A percentile compares a stretch with the other conserved stretches of the same genome.
These are phyloP conservation scores for Polymixis flavicincta DNA, from an alignment of 2,888 invertebrate species.

Conservation along the genomic window DNA sequence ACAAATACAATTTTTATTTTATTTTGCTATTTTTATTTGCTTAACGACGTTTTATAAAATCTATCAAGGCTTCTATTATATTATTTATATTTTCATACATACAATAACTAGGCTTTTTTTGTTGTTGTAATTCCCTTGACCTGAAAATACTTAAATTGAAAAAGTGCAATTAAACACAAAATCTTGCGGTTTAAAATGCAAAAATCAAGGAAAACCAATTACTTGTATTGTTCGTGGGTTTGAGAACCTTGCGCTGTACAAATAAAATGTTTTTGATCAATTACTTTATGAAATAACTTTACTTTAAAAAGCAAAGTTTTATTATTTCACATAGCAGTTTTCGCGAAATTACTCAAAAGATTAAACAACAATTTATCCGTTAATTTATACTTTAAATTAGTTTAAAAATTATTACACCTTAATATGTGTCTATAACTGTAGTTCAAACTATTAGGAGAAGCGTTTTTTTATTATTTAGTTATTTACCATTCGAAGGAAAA, in stretches of 20 bases:
- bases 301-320: neutral
- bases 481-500: slow-evolving; percentile 10
- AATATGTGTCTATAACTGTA: neutral
- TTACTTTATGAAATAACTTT: slow-evolving; percentile 7
- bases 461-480: slow-evolving; percentile 23
- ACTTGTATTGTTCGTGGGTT: slow-evolving; percentile 34
- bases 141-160: neutral
- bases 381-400: too few relatives aligned
- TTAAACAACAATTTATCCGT: too few relatives aligned
- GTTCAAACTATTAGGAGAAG: slow-evolving; percentile 2
- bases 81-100: neutral
- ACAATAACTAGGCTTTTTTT: neutral
- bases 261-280: slow-evolving; percentile 9
- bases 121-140: slow-evolving; percentile 31
- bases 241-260: slow-evolving; percentile 34
- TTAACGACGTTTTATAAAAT: neutral
- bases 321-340: neutral
- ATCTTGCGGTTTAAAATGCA: neutral
- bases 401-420: slow-evolving; percentile 5
- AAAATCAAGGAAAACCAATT: slow-evolving; percentile 38
- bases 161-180: slow-evolving; percentile 19
- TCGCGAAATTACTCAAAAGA: neutral
- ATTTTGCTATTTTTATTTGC: neutral
- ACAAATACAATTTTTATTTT: neutral
- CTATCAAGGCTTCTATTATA: neutral